These are phyloP conservation scores for Xylota segnis DNA, from an alignment of 2,888 invertebrate genomes.

Conservation along the genomic window DNA sequence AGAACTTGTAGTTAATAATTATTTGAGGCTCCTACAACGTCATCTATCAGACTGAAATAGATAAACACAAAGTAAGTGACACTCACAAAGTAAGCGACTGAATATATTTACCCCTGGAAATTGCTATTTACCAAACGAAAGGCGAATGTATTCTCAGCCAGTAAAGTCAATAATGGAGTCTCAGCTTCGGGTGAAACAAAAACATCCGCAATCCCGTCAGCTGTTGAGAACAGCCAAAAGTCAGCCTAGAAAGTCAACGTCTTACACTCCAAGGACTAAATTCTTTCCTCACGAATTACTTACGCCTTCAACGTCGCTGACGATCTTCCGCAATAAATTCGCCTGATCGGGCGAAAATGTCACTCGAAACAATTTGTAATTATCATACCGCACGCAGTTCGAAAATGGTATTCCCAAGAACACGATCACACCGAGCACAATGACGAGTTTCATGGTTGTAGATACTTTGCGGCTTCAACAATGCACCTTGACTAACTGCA, in stretches of 20 bases:
- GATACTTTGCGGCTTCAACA: constrained; percentile 65
- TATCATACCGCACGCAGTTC: not conserved
- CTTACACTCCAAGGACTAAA: too few species aligned
- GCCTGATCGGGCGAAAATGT: not conserved
- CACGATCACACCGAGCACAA: not conserved
- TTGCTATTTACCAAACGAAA: not conserved
- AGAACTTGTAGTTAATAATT: too few species aligned
- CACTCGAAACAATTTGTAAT: constrained; percentile 30
- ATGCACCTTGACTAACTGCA: constrained; percentile 83
- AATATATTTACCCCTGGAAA: constrained; percentile 3
- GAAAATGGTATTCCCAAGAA: constrained; percentile 1
- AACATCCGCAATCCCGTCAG: constrained; percentile 10
- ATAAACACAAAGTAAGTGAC: not conserved
- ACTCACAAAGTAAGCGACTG: not conserved
- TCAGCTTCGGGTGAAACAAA: constrained; percentile 17
- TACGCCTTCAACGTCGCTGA: constrained; percentile 3
- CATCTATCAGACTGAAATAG: constrained; percentile 19
- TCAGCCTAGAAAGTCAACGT: constrained; percentile 11
- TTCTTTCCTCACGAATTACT: not conserved
- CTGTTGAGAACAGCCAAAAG: constrained; percentile 15
- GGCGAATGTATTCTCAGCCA: not conserved
- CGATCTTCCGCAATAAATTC: not conserved
- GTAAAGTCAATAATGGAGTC: not conserved
- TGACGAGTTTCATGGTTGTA: constrained; percentile 17
- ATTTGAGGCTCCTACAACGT: not conserved